Conservation (phyloP, 2,113 vertebrate genomes). For the Camelus bactrianus region DNA sequence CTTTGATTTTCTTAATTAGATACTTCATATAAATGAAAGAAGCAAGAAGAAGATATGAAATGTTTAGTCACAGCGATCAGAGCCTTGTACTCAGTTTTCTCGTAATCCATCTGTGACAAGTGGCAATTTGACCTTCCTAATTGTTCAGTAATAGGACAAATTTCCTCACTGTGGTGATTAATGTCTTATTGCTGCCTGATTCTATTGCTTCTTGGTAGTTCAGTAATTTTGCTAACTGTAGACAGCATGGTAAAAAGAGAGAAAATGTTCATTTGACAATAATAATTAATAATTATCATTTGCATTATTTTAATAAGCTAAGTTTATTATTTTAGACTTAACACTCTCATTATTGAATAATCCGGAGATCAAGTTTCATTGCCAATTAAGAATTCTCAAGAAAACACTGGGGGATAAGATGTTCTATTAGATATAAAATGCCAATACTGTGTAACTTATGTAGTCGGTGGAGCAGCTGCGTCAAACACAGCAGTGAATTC, state of each 20-base stretch:
- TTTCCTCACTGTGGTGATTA: neutral
- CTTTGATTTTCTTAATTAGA: neutral
- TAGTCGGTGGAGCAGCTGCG: neutral
- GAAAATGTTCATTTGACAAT: neutral
- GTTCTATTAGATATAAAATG: constrained; percentile 31
- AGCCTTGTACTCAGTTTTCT: neutral
- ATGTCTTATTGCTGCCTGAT: neutral
- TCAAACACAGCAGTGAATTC: neutral
- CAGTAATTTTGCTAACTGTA: neutral
- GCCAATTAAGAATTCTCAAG: constrained; percentile 53
- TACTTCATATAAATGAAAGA: constrained; percentile 21
- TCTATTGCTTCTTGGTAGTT: neutral
- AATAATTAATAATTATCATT: neutral
- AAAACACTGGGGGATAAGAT: constrained; percentile 49
- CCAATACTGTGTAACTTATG: neutral
- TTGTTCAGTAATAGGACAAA: neutral
- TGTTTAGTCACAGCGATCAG: neutral
- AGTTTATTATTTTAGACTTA: constrained; percentile 50
- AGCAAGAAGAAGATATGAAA: neutral
- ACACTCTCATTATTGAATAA: neutral
- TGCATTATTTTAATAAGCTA: neutral
- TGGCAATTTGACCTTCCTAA: neutral
- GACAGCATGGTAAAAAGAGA: neutral
- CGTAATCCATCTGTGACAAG: neutral
- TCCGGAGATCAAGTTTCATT: constrained; percentile 28